These are phyloP conservation scores for Chelon labrosus DNA, from an alignment of 2,797 vertebrate genomes.

Conservation along the genomic window DNA sequence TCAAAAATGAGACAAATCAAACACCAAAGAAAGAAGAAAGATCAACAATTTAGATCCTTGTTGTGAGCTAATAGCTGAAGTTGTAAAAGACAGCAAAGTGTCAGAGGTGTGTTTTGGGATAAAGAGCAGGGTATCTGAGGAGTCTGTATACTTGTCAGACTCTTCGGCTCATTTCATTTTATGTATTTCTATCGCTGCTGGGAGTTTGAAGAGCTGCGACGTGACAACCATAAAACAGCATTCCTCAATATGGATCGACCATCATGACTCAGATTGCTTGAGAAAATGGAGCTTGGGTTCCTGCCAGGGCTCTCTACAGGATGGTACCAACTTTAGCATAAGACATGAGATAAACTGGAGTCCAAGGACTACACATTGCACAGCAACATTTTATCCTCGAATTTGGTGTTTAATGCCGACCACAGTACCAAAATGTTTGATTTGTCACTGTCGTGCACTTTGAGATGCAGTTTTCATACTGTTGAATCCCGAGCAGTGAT, in stretches of 20 bases:
- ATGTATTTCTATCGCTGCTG: constrained; percentile 67
- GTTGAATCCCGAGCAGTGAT: background rate
- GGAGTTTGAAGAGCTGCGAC: constrained; percentile 56
- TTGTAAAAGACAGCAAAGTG: background rate
- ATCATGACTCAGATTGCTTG: constrained; percentile 39
- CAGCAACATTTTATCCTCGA: background rate
- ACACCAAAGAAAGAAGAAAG: constrained; percentile 3
- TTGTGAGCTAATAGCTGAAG: constrained; percentile 16
- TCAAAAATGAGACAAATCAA: background rate
- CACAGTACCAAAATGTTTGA: background rate
- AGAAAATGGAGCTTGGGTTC: constrained; percentile 51
- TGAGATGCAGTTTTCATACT: background rate
- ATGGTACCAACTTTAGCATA: background rate
- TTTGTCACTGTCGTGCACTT: background rate
- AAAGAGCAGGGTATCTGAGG: constrained; percentile 44
- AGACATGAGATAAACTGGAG: constrained; percentile 4
- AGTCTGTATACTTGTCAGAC: constrained; percentile 68
- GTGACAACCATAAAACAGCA: constrained; percentile 62
- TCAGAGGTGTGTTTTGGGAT: constrained; percentile 34
- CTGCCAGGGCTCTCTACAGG: constrained; percentile 13
- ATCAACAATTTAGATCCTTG: constrained; percentile 12
- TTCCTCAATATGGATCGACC: constrained; percentile 50
- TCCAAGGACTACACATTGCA: background rate
- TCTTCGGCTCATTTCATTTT: constrained; percentile 72
- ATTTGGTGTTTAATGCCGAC: background rate